These are phyloP conservation scores for Crax fasciolata DNA, from an alignment of 2,797 vertebrate genomes.

Conservation along the genomic window DNA sequence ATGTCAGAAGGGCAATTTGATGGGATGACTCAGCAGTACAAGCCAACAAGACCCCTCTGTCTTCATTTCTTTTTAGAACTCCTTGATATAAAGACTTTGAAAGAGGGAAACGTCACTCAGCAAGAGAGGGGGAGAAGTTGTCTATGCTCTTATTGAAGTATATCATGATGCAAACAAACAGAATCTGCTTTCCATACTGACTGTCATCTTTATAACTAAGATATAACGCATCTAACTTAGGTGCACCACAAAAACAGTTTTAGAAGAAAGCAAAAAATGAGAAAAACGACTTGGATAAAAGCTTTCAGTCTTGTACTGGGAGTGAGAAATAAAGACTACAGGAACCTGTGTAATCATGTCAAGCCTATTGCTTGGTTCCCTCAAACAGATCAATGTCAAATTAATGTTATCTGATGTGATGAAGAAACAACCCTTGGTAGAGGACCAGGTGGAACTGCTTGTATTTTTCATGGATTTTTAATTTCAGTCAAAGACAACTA, in stretches of 20 bases:
- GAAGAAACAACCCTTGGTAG: not conserved
- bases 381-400: not conserved
- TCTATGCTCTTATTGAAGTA: not conserved
- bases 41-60: not conserved
- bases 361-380: not conserved
- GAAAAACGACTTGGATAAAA: not conserved
- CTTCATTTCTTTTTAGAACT: not conserved
- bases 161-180: not conserved
- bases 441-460: conserved; percentile 6
- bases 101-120: not conserved
- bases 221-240: not conserved
- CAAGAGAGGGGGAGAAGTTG: not conserved
- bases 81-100: not conserved
- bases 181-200: not conserved
- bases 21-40: not conserved
- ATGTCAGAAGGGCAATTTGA: not conserved
- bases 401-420: not conserved
- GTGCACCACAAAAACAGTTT: not conserved
- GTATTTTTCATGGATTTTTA: conserved; percentile 1
- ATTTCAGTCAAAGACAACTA: not conserved
- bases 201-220: not conserved
- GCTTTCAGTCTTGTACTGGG: not conserved
- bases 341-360: not conserved
- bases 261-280: not conserved
- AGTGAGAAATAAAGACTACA: not conserved